A percentile compares a stretch with the other conserved stretches of the same genome.
Conservation (phyloP, 23 tunicate genomes). For the Ascidia mentula region DNA sequence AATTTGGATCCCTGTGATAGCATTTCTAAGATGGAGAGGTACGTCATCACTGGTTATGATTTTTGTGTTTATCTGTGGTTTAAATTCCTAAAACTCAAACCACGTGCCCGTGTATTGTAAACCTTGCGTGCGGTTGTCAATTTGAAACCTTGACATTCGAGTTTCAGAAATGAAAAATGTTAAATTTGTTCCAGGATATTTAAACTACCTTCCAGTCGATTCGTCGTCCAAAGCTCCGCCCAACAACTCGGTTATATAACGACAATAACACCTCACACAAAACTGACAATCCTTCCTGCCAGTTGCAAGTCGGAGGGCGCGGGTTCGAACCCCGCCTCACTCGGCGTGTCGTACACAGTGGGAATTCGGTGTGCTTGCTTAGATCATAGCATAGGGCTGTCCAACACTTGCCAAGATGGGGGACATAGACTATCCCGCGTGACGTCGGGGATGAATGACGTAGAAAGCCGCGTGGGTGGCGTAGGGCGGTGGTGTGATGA, state of each 20-base stretch:
- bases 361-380: not conserved
- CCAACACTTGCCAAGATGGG: not conserved
- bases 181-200: conserved; percentile 31
- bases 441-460: conserved; percentile 1
- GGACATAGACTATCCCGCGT: not conserved
- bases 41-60: too few relatives aligned
- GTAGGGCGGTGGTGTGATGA: not conserved
- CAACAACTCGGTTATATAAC: conserved; percentile 9
- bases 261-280: not conserved
- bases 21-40: conserved; percentile 74
- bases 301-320: not conserved
- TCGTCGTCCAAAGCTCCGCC: conserved; percentile 42
- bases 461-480: not conserved
- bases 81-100: too few relatives aligned
- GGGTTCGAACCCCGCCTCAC: not conserved
- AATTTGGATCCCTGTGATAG: conserved; percentile 88
- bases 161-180: not conserved
- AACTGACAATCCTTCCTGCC: not conserved
- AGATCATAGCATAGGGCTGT: not conserved
- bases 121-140: not conserved
- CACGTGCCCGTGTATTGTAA: too few relatives aligned
- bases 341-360: not conserved
- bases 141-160: not conserved
- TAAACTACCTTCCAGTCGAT: conserved; percentile 33
- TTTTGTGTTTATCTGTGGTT: too few relatives aligned